Evolutionary conservation across 2,797 vertebrate genomes (phyloP), one percentile per base, ranked within the genome.

Genomic region (Semotilus atromaculatus): DNA sequence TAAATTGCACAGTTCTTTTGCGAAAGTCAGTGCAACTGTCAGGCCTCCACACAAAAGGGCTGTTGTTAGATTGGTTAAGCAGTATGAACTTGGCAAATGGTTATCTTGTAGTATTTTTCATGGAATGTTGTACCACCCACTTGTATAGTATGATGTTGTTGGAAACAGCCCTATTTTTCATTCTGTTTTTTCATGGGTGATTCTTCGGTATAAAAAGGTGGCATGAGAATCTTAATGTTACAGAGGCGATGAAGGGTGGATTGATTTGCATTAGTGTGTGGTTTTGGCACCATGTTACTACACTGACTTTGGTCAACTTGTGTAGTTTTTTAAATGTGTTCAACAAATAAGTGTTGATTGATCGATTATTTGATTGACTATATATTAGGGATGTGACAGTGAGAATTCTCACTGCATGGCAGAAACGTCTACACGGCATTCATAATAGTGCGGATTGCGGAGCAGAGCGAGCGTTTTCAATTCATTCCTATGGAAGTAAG

Each of bases 61-160:
- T 83, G 43, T 62, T 43, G 43, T 75, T 48, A 14, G 48, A 40
- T 71, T 55, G 66, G 34, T 58, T 81, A 55, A 40, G 66, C 40
- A 31, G 45, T 53, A 55, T 29, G 31, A 26, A 34, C 72, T 83
- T 75, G 72, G 43, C 9, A 38, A 66, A 66, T 67, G 21, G 34
- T 53, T 36, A 83, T 75, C 43, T 66, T 64, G 40, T 64, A 23
- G 81, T 38, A 26, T 53, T 74, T 66, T 73, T 66, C 82, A 67
- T 78, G 38, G 64, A 84, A 70, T 64, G 26, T 70, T 84, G 19
- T 55, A 70, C 73, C 74, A 77, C 18, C 34, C 64, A 8, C 62
- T 38, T 76, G 18, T 77, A n/a, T 40, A 31, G 48, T 34, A 68
- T 5, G 38, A 43, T 77, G 43, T 45, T 77, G 34, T 64, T 34